These are phyloP conservation scores for Excalfactoria chinensis DNA, from an alignment of 2,113 vertebrate species.

Conservation along the genomic window DNA sequence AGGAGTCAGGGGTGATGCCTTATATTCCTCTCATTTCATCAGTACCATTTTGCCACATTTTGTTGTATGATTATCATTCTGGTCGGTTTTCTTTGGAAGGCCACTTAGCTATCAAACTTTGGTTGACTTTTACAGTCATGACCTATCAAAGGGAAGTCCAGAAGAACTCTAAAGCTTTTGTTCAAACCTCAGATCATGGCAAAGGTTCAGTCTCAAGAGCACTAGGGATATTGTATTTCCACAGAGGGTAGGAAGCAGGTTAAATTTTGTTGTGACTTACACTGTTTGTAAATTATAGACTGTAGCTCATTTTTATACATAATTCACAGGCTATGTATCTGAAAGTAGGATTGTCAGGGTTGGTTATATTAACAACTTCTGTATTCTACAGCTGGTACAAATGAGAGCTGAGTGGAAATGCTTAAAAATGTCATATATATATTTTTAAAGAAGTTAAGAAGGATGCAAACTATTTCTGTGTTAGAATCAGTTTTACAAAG, in stretches of 20 bases:
- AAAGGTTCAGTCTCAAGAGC: not conserved
- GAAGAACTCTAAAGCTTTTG: not conserved
- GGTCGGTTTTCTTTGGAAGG: not conserved
- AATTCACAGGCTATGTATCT: not conserved
- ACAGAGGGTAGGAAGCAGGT: fast-evolving
- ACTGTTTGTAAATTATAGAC: not conserved
- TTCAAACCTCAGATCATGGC: not conserved
- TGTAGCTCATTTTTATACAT: not conserved
- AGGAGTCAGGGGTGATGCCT: not conserved
- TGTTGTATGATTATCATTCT: not conserved
- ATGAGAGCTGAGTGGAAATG: not conserved
- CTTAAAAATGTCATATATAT: not conserved
- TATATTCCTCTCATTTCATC: not conserved
- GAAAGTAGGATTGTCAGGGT: not conserved
- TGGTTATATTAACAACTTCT: not conserved
- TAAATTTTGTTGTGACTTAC: not conserved
- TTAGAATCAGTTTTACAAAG: not conserved
- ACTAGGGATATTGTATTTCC: not conserved
- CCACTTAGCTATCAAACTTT: not conserved
- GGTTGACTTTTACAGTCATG: not conserved
- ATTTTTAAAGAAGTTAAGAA: not conserved
- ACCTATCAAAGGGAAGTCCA: not conserved
- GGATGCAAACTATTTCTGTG: not conserved
- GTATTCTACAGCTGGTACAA: not conserved
- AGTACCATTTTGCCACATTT: not conserved